Evolutionary conservation across 2,888 invertebrate species (phyloP), one percentile per base, ranked within the genome.

Genomic region (Papilio demoleus): DNA sequence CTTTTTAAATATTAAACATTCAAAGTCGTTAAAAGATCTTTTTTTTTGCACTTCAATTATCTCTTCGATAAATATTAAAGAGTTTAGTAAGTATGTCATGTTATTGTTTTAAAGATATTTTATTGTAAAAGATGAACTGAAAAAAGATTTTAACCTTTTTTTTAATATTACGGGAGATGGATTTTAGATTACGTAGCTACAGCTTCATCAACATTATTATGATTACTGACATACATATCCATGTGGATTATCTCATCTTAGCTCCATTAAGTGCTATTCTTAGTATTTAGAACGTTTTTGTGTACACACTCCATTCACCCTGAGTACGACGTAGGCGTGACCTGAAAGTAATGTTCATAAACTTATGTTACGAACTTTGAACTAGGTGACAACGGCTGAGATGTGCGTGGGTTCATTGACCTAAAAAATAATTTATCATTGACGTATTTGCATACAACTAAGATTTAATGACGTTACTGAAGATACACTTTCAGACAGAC

Each of bases 231-330:
- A 38, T 27, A 45, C 19, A 19, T 22, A 22, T 47, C 6, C 12
- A 3, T 4, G 31, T 8, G 27, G 53, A 56, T 56, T 56, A 56
- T 17, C n/a, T 31, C 53, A 56, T 56, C 53, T 31, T 31, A 31
- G 53, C 17, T 17, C 53, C 17, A 56, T 56, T 17, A 56, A 56
- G 31, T 56, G 27, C 31, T 56, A 56, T 56, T 31, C 27, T 56
- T n/a, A 31, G 53, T 56, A 56, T 56, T 56, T 31, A 56, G 53
- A 56, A 56, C 53, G 53, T 31, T 31, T 31, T 31, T 31, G 53
- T 31, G 53, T 56, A 56, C 53, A 50, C 50, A 56, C 53, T 56
- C 53, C 53, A 56, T 56, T 56, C 53, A 56, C 27, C 31, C 53
- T 31, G 53, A 56, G 53, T 56, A 14, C 31, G 53, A 53, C 53